Evolutionary conservation across 2,113 vertebrate species (phyloP).

Genomic region (Coracopsis vasa): DNA sequence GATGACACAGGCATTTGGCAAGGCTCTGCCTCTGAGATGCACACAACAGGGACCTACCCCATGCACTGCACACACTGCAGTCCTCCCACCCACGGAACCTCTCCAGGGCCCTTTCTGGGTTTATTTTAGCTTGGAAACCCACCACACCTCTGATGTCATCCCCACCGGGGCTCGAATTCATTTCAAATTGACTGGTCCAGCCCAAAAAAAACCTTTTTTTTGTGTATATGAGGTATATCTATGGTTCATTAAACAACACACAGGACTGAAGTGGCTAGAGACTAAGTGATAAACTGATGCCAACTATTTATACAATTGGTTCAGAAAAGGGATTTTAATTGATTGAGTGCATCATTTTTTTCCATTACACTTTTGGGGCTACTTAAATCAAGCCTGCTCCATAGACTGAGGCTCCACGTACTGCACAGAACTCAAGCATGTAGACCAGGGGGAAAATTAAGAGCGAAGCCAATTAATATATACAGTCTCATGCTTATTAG

Average conservation of each 20-base stretch:
- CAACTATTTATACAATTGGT: constrained; percentile 23
- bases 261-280: not conserved
- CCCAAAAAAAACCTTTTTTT: not conserved
- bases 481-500: not conserved
- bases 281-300: constrained; percentile 13
- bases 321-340: constrained; percentile 20
- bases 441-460: not conserved
- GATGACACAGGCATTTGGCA: not conserved
- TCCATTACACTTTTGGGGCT: constrained; percentile 11
- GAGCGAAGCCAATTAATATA: constrained; percentile 21
- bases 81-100: constrained; percentile 29
- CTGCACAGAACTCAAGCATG: not conserved
- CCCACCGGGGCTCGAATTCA: not conserved
- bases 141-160: constrained; percentile 40
- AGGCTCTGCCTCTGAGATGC: not conserved
- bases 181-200: constrained; percentile 1
- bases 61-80: not conserved
- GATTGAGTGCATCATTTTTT: constrained; percentile 36
- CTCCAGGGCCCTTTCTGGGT: not conserved
- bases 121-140: constrained; percentile 50
- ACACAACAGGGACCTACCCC: not conserved
- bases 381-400: constrained; percentile 2
- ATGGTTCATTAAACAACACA: constrained; percentile 1
- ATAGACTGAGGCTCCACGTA: not conserved
- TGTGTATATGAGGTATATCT: not conserved